Base-by-base conservation (phyloP, 2,113 vertebrate species). In the Pygoscelis antarcticus region DNA sequence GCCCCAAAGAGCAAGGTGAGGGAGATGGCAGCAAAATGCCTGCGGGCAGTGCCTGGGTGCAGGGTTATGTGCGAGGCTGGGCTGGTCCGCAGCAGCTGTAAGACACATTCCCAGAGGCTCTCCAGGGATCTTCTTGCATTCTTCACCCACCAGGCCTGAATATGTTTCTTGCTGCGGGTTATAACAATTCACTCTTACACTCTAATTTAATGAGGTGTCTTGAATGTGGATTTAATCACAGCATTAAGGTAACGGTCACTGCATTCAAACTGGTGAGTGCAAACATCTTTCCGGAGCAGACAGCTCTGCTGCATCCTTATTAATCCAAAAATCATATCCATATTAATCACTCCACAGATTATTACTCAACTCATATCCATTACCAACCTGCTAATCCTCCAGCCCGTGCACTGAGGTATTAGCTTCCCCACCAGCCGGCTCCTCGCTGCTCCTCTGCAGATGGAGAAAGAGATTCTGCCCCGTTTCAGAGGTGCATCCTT, bases 241-340 rank as follows among this genome's bases (percentile, higher is more conserved):
- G 90, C 82, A 83, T 90, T 97, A 83, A 90, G 79, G 92, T 72
- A 88, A 66, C 6, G 49, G 96, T 95, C 96, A 93, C 92, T 32
- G 90, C 79, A 6, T 58, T 61, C 93, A 9, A 51, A 57, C 75
- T 3, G 76, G 57, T 4, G 91, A 82, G 34, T 32, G 90, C 75
- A 93, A 96, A 89, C 84, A 57, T 26, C 90, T 72, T 68, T 49
- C 83, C 89, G 21, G 91, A 79, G 82, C 57, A 79, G 91, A 17
- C 78, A 95, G 93, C 75, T 90, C 90, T 72, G 90, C 82, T 29
- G 87, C 92, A 36, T 74, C 95, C 90, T 93, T 77, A 92, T 92
- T 96, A 96, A 97, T 91, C 82, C 90, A 70, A 72, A 96, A 96
- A 85, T 69, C 84, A 88, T 65, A 86, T 66, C 92, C 69, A n/a